Base-by-base conservation (phyloP, 2,113 vertebrate species). In the Salminus brasiliensis region DNA sequence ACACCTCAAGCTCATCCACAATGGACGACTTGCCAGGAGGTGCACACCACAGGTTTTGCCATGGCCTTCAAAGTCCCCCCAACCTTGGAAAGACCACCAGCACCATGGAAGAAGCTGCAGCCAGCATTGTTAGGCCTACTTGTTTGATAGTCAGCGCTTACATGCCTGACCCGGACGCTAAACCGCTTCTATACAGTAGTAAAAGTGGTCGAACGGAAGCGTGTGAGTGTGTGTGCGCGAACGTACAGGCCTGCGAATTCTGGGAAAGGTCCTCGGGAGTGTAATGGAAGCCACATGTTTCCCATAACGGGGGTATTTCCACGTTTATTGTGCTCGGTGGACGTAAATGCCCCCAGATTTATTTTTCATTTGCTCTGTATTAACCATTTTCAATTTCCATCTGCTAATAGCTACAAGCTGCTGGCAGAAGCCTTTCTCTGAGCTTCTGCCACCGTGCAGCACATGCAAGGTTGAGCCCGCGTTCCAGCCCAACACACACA, bases 321-420 rank as follows among this genome's bases (percentile, higher is more conserved):
- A 70, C 52, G 59, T 86, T 88, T 87, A 88, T 85, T 84, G 78
- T 83, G 72, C 81, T 85, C 65, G 10, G 30, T 84, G 57, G 79
- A 75, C 70, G 72, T 75, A 84, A 88, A 87, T 71, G 69, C 32
- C 71, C 72, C 53, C 84, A 85, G 72, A 82, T 85, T 85, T 77
- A 36, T 74, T 79, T 81, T 86, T 84, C 69, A 85, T 85, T 84
- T 70, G 73, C 36, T 72, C 68, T 43, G 67, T 78, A 72, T 80
- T 55, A 87, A 81, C 27, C 57, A 62, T 78, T 69, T 76, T 74
- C 69, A 83, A 36, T 76, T 53, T 85, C 80, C 57, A 77, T 65
- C 80, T 80, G 63, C 78, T 88, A 88, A 89, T 84, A 62, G 70
- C 79, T 88, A 85, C 83, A 87, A 82, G 53, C 79, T 85, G 85